Evolutionary conservation across 2,797 vertebrate species (phyloP).

Genomic region (Austrolebias charrua): DNA sequence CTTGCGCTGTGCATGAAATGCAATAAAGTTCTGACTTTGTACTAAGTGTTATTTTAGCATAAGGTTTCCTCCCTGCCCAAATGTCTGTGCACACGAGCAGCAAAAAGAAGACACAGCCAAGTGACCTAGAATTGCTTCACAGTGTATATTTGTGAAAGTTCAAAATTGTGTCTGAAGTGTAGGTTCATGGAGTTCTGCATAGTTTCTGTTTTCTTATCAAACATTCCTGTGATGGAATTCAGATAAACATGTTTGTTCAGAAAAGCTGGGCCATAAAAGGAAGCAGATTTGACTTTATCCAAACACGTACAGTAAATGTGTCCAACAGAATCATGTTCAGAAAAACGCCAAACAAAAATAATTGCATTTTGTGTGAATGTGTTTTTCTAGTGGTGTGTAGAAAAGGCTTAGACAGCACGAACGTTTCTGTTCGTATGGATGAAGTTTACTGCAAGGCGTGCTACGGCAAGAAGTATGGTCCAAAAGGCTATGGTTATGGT

Average conservation of each 20-base stretch:
- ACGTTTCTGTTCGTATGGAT: slow-evolving; percentile 87
- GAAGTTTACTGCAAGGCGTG: slow-evolving; percentile 97
- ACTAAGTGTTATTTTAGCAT: too few relatives aligned
- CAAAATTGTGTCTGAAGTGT: background rate
- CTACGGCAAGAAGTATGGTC: slow-evolving; percentile 94
- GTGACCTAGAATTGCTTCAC: too few relatives aligned
- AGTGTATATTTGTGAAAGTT: background rate
- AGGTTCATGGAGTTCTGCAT: slow-evolving; percentile 17
- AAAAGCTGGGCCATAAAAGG: slow-evolving; percentile 51
- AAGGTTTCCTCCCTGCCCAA: too few relatives aligned
- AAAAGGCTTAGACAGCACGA: slow-evolving; percentile 97
- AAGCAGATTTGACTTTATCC: slow-evolving; percentile 13
- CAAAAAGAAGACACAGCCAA: too few relatives aligned
- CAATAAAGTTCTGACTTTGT: too few relatives aligned
- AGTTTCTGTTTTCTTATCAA: slow-evolving; percentile 27
- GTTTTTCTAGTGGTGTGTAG: slow-evolving; percentile 85
- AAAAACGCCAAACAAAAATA: slow-evolving; percentile 32
- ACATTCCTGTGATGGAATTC: slow-evolving; percentile 60
- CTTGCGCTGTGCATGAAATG: too few relatives aligned
- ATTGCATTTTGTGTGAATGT: background rate
- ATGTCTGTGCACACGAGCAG: too few relatives aligned
- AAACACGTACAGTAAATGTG: slow-evolving; percentile 25
- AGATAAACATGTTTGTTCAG: slow-evolving; percentile 40
- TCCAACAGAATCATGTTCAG: slow-evolving; percentile 17
- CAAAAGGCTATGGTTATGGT: slow-evolving; percentile 94